Evolutionary conservation across 2,113 vertebrate genomes (phyloP), one percentile per base, ranked within the genome.

Genomic region (Esox niger): DNA sequence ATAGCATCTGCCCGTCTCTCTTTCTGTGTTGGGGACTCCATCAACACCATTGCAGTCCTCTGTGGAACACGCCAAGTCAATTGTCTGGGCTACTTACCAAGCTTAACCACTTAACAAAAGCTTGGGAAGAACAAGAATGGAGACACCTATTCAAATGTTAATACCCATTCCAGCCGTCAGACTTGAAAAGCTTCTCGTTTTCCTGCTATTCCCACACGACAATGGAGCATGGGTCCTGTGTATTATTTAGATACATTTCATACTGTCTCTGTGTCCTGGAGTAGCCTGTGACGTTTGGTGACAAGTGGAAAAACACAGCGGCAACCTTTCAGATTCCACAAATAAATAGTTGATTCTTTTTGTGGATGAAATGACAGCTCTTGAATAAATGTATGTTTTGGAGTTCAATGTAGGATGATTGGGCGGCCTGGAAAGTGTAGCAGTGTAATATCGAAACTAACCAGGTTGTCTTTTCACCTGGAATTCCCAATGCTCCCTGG

Each of bases 81-180:
- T 87, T 87, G 85, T 90, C 76, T 87, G 85, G 89, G 75, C 84
- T 30, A 79, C 80, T 75, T 65, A 65, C 77, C 57, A 71, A 79
- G 79, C 79, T 77, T 63, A 54, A 17, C 66, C 70, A 56, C 72
- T 73, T 82, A 75, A 87, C 83, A 86, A 88, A 83, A 65, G 74
- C 62, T 54, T 8, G 26, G 68, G 32, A 60, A 77, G 79, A 79
- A 79, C 27, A 30, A 68, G 79, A 79, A 64, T 66, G 67, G 30
- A 82, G 83, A 77, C 64, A 65, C 66, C 76, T 63, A 82, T 89
- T 87, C 79, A 88, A 62, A 89, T 87, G 87, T 77, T 83, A 88
- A 88, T 88, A 75, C 74, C 82, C 59, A 66, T 62, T 71, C 64
- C 69, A 76, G 84, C 73, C 73, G 75, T 81, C 79, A 79, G 71